Base-by-base conservation (phyloP, 2,113 vertebrate genomes). In the Uria aalge region DNA sequence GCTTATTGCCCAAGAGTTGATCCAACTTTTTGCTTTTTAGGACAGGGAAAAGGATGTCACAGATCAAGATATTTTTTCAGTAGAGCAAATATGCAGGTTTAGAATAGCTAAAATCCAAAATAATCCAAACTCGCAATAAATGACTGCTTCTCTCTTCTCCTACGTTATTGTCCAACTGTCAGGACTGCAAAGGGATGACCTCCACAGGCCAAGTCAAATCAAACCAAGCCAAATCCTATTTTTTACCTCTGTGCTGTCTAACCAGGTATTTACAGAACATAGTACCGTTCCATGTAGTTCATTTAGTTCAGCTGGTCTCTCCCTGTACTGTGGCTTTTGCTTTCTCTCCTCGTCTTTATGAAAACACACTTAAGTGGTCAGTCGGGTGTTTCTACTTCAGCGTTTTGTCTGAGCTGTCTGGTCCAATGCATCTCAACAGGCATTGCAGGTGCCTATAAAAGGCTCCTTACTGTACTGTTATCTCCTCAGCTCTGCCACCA, bases 11-110 rank as follows among this genome's bases (percentile, higher is more conserved):
- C 40, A 52, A 74, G 53, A 75, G 8, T 20, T 5, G 91, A 90
- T 92, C 52, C 73, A 92, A 34, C 23, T 83, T 89, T 89, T 72
- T 90, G 45, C 67, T 57, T 93, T 90, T 93, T 62, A 90, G 78
- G 78, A 76, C 71, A 77, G 38, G 21, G 43, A 73, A 94, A 79
- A 85, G 22, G 41, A 78, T 66, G 73, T 87, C 66, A 84, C 47
- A 78, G 56, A 60, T 63, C 38, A 91, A 82, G 45, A 50, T 29
- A 9, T 9, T 57, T 81, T 90, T 79, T 22, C 79, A 63, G 27
- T 32, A 77, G 45, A 79, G 45, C 7, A 92, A 85, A 85, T 50
- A 74, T 34, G 18, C 63, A 85, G 40, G 8, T 73, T 87, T 85
- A 75, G 16, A 84, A 30, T 75, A 57, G 56, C 52, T 89, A 71